Percentiles rank a stretch among this genome's conserved stretches.
These are phyloP conservation scores for Motacilla tschutschensis DNA, from an alignment of 2,113 vertebrate species.

Conservation along the genomic window DNA sequence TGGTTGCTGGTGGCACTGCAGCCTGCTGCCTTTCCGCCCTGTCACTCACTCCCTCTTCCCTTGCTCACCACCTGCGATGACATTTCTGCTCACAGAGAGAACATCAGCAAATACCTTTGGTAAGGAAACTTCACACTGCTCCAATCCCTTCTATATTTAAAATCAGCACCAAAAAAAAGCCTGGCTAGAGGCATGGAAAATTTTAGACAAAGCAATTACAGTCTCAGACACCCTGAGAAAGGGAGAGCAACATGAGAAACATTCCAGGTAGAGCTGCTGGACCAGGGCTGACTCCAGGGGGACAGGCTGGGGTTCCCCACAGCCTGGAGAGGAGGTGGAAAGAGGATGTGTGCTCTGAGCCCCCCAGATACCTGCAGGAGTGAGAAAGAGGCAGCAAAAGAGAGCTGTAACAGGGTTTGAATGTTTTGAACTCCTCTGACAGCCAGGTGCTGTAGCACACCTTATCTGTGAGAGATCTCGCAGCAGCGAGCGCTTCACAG, in stretches of 20 bases:
- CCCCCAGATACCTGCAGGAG: rapidly evolving
- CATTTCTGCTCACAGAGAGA: neutral
- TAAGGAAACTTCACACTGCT: neutral
- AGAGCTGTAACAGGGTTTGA: neutral
- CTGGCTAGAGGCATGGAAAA: neutral
- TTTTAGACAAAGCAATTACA: neutral
- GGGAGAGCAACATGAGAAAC: rapidly evolving
- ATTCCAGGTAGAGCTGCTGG: neutral
- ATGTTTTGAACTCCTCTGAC: neutral
- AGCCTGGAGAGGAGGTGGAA: neutral
- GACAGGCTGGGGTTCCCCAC: neutral
- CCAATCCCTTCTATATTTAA: neutral
- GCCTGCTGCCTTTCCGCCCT: rapidly evolving
- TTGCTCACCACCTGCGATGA: rapidly evolving
- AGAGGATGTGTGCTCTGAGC: rapidly evolving
- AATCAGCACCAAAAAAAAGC: neutral
- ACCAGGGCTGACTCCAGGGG: neutral
- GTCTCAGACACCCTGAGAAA: neutral
- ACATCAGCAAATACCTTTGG: neutral
- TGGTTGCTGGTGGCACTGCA: rapidly evolving
- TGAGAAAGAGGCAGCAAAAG: neutral
- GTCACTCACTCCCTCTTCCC: neutral
- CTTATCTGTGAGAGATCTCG: neutral
- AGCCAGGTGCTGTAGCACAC: neutral
- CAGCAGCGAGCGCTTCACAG: neutral